phyloP scores from a whole-genome alignment of 1,140 invertebrate species.

The Lamellibrachia luymesi region DNA sequence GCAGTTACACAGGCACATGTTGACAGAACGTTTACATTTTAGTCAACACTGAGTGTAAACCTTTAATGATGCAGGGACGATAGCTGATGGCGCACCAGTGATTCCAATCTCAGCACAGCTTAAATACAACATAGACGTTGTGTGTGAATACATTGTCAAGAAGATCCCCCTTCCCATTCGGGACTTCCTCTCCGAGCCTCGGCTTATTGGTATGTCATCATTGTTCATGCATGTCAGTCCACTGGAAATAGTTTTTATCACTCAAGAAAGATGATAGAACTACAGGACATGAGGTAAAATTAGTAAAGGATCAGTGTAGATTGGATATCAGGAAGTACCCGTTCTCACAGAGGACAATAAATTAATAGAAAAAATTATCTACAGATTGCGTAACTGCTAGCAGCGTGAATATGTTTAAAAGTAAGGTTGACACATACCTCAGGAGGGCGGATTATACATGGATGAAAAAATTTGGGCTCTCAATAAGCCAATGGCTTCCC shows the following conservation, averaged over 20 bases:
- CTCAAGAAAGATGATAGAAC: too few relatives aligned
- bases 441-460: too few relatives aligned
- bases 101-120: conserved; percentile 98
- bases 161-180: conserved; percentile 95
- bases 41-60: background rate
- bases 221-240: background rate
- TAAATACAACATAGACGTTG: conserved; percentile 95
- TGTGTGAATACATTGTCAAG: conserved; percentile 97
- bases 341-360: too few relatives aligned
- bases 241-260: background rate
- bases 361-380: too few relatives aligned
- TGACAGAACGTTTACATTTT: background rate
- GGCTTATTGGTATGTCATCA: conserved; percentile 71
- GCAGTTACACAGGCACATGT: background rate
- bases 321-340: too few relatives aligned
- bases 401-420: too few relatives aligned
- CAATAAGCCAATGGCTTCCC: background rate
- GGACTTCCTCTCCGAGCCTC: conserved; percentile 93
- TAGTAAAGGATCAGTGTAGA: too few relatives aligned
- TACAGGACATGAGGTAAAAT: too few relatives aligned
- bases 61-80: conserved; percentile 69
- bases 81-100: conserved; percentile 96
- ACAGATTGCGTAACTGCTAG: too few relatives aligned
- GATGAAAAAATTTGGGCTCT: background rate
- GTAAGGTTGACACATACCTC: too few relatives aligned